Base-by-base conservation (phyloP, 2,888 invertebrate species). In the Reticulitermes lucifugus region DNA sequence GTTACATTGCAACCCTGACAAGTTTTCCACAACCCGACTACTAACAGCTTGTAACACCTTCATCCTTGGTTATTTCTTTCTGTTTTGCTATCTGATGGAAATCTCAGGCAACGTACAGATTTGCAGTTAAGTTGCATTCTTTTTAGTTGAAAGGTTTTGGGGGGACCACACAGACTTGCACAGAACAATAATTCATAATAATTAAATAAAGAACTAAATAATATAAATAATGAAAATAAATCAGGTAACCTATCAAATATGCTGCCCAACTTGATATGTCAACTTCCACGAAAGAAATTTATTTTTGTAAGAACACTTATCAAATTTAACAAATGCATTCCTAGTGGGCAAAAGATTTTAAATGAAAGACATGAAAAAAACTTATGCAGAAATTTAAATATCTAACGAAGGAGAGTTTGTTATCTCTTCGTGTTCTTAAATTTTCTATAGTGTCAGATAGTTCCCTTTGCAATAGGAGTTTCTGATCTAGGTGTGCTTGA, bases 261-360 rank as follows among this genome's bases (percentile, higher is more conserved):
- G 87, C 88, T 88, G 88, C 88, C 88, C 88, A 87, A 87, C 87
- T 87, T 87, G 87, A 87, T 86, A 87, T 87, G 87, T 87, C 87
- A 87, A 88, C 88, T 88, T 88, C 88, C 88, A 88, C 84, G 87
- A 88, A 88, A 88, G 87, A 88, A 88, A 88, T 88, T 88, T 88
- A 88, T 88, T 88, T 88, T 88, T 88, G 87, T 88, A 88, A 88
- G 87, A 88, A 87, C 88, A 88, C 88, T 88, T 88, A 87, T 88
- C 87, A 88, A 88, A 88, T 87, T 87, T 88, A 88, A 88, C 87
- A 86, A 87, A 88, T 88, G 87, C 88, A 88, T 88, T 88, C 88
- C 88, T 88, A 87, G 87, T 88, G 88, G 88, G 88, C 88, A 87
- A 87, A 87, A 86, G 87, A 86, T 88, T 88, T 88, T 88, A 88